phyloP scores from a whole-genome alignment of 2,888 invertebrate genomes.

The Osmoderma eremita region DNA sequence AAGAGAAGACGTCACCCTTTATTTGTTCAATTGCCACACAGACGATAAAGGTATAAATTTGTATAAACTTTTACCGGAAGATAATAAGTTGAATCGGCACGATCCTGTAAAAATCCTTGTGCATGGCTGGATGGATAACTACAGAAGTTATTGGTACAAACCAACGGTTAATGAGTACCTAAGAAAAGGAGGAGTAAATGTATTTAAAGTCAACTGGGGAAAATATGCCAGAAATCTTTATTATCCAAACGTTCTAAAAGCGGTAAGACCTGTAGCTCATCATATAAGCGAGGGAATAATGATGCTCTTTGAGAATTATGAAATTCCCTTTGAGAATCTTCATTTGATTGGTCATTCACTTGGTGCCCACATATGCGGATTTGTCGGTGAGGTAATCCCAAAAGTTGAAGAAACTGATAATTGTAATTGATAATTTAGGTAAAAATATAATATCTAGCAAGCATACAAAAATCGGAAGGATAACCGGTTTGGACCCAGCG shows the following conservation, averaged over 20 bases:
- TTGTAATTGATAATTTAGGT: constrained; percentile 35
- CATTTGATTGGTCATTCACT: constrained; percentile 59
- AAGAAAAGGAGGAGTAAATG: constrained; percentile 34
- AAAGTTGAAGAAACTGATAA: too few species aligned
- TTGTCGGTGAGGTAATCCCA: constrained; percentile 54
- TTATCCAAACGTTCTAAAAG: constrained; percentile 32
- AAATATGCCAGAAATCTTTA: constrained; percentile 31
- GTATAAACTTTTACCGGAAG: not conserved
- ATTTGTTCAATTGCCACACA: constrained; percentile 32
- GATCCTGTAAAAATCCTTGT: constrained; percentile 44
- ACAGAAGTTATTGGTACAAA: constrained; percentile 43
- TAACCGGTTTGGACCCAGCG: constrained; percentile 70
- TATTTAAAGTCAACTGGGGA: constrained; percentile 40
- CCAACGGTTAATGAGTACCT: constrained; percentile 43
- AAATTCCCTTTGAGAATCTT: constrained; percentile 46
- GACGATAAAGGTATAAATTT: constrained; percentile 25
- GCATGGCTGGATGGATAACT: constrained; percentile 45
- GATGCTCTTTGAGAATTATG: constrained; percentile 36
- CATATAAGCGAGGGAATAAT: constrained; percentile 51
- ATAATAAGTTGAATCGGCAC: constrained; percentile 20
- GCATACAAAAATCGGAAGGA: constrained; percentile 41
- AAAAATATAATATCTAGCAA: constrained; percentile 25
- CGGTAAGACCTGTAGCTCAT: constrained; percentile 54
- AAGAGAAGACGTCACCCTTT: constrained; percentile 33
- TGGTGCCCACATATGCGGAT: constrained; percentile 57